A percentile compares a stretch with the other conserved stretches of the same genome.
These are phyloP conservation scores for Bufo bufo DNA, from an alignment of 2,113 vertebrate genomes.

Conservation along the genomic window DNA sequence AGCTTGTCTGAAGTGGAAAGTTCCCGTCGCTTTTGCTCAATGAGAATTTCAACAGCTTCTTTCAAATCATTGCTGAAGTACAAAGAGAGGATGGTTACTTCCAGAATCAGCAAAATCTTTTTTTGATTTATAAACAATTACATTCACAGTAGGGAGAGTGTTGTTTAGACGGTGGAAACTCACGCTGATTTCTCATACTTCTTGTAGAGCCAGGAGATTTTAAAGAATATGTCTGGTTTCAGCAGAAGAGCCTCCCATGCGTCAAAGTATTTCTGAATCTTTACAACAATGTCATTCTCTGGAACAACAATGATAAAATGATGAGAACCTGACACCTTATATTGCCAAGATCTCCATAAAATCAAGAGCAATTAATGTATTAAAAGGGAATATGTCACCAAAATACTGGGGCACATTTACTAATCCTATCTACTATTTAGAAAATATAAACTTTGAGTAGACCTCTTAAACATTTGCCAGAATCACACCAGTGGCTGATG, in stretches of 20 bases:
- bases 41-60: constrained; percentile 79
- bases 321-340: no score
- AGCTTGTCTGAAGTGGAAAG: constrained; percentile 85
- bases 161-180: constrained; percentile 66
- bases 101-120: background rate
- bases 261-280: constrained; percentile 91
- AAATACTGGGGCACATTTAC: no score
- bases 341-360: no score
- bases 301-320: constrained; percentile 16
- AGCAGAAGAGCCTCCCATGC: constrained; percentile 93
- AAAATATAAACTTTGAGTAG: no score
- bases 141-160: background rate
- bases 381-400: no score
- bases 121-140: background rate
- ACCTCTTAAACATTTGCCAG: no score
- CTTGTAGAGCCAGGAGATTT: constrained; percentile 85
- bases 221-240: constrained; percentile 94
- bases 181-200: constrained; percentile 84
- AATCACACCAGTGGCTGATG: no score
- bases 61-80: constrained; percentile 84
- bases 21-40: constrained; percentile 83
- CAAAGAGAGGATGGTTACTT: constrained; percentile 55
- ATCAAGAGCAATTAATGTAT: no score
- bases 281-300: constrained; percentile 85
- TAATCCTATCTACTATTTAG: no score